A percentile compares a stretch with the other conserved stretches of the same genome.
phyloP scores from a whole-genome alignment of 2,113 vertebrate genomes.

The Bos taurus region DNA sequence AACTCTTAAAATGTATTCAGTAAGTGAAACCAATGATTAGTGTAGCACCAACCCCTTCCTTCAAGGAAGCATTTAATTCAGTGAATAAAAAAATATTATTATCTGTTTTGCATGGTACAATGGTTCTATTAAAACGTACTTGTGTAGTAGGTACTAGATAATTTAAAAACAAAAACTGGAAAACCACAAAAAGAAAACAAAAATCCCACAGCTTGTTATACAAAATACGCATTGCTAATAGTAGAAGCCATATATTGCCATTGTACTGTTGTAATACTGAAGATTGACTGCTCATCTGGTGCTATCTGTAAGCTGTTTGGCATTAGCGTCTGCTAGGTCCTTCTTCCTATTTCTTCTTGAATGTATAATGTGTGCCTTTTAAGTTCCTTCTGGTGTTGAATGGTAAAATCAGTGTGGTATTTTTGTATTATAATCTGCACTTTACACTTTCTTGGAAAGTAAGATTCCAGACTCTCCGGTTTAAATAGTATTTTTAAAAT shows the following conservation, averaged over 20 bases:
- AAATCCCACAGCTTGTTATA: constrained; percentile 48
- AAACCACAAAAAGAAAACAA: constrained; percentile 31
- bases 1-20: neutral
- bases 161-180: constrained; percentile 58
- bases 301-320: constrained; percentile 74
- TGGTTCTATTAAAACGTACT: constrained; percentile 73
- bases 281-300: constrained; percentile 68
- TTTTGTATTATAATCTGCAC: constrained; percentile 90
- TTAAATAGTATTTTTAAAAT: constrained; percentile 74
- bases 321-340: constrained; percentile 67
- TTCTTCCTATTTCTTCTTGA: constrained; percentile 77
- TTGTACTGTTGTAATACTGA: constrained; percentile 72
- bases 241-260: constrained; percentile 78
- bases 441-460: constrained; percentile 84
- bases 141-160: constrained; percentile 53
- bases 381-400: constrained; percentile 83
- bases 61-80: constrained; percentile 41
- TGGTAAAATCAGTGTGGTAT: constrained; percentile 83
- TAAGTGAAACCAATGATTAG: constrained; percentile 52
- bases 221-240: constrained; percentile 56
- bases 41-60: constrained; percentile 50
- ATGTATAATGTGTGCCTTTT: constrained; percentile 89
- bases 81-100: constrained; percentile 53
- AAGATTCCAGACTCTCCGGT: constrained; percentile 69
- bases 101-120: constrained; percentile 72